phyloP scores from a whole-genome alignment of 2,888 invertebrate genomes.

The Vesta saturnalis region DNA sequence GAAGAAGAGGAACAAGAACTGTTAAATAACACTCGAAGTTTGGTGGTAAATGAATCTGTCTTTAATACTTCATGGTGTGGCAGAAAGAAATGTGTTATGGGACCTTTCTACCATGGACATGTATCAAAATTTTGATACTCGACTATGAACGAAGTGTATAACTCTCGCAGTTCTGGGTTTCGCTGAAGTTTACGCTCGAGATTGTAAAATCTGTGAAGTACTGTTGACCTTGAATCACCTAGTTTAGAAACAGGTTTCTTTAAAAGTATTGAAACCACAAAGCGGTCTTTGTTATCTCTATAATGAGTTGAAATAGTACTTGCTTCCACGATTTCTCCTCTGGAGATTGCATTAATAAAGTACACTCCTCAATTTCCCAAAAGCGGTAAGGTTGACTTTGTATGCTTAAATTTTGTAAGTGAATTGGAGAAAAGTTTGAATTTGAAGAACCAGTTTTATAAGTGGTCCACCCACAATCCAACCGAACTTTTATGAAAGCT shows the following conservation, averaged over 20 bases:
- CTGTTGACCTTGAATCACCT: background rate
- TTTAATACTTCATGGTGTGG: too few species aligned
- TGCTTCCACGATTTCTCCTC: background rate
- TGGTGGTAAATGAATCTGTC: too few species aligned
- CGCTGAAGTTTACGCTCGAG: background rate
- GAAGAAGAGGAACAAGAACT: too few species aligned
- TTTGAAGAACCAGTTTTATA: background rate
- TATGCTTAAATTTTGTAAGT: background rate
- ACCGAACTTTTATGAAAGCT: background rate
- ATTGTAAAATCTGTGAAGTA: too few species aligned
- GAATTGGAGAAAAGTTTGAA: background rate
- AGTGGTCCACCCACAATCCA: background rate
- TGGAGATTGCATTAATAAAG: background rate
- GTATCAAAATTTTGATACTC: too few species aligned
- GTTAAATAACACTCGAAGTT: too few species aligned
- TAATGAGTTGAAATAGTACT: background rate
- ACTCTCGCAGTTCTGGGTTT: background rate
- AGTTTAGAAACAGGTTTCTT: background rate
- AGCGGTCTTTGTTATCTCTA: background rate
- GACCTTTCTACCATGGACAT: too few species aligned
- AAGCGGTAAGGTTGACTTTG: background rate
- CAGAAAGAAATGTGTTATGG: too few species aligned
- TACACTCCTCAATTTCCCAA: too few species aligned
- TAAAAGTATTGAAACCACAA: background rate
- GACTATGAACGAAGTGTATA: background rate